Evolutionary conservation across 2,113 vertebrate species (phyloP).

Genomic region (Dasyurus viverrinus): DNA sequence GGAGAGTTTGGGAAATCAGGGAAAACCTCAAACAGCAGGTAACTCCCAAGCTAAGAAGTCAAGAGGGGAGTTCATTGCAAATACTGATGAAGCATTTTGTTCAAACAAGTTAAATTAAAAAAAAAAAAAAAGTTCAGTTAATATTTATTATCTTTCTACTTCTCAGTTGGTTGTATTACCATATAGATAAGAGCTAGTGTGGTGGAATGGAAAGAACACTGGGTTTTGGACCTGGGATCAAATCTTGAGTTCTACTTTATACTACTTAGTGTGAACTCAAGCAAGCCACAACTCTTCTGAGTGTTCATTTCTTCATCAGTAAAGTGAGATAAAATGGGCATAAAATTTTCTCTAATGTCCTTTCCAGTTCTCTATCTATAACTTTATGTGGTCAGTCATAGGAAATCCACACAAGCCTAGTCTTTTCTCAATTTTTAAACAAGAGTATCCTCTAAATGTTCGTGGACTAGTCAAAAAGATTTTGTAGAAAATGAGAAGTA

Average conservation of each 20-base stretch:
- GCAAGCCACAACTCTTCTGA: background rate
- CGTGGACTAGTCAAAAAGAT: no score
- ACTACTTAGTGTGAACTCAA: no score
- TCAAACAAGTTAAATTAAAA: background rate
- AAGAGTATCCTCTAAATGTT: no score
- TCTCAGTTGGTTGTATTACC: background rate
- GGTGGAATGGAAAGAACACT: background rate
- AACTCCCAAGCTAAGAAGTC: background rate
- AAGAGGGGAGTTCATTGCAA: background rate
- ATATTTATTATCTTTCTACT: background rate
- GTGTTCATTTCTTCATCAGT: background rate
- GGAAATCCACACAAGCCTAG: background rate
- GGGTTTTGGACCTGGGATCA: background rate
- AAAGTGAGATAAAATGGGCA: background rate
- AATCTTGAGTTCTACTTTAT: background rate
- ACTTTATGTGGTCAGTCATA: background rate
- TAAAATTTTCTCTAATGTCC: background rate
- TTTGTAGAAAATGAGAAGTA: no score
- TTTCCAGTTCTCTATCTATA: background rate
- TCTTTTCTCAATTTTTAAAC: no score
- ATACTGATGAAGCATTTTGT: background rate
- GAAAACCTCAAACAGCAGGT: background rate
- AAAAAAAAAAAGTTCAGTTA: background rate
- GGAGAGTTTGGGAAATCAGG: background rate
- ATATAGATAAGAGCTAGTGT: background rate